Conservation (phyloP, 30 jellyfish, hydroid and myxozoan species). For the Sanderia malayensis region DNA sequence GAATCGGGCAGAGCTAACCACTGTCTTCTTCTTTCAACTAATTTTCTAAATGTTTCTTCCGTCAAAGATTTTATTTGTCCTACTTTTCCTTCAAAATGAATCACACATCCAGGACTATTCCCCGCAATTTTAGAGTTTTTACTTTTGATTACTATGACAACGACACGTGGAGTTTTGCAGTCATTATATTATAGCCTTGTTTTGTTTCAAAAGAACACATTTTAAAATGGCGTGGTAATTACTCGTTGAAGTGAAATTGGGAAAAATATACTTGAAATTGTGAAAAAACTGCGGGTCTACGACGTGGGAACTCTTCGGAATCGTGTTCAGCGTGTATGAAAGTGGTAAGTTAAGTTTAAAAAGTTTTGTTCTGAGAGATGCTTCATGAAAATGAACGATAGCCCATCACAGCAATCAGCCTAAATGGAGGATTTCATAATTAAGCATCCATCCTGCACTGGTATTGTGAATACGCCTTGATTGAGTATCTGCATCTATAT, state of each 20-base stretch:
- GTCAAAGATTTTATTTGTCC: slow-evolving; percentile 20
- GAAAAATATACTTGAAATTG: slow-evolving; percentile 15
- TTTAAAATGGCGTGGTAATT: slow-evolving; percentile 31
- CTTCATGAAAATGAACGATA: too few species aligned
- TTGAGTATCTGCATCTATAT: too few species aligned
- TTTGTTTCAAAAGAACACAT: slow-evolving; percentile 1
- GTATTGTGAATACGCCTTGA: too few species aligned
- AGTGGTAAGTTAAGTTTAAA: slow-evolving; percentile 22
- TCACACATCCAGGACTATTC: slow-evolving; percentile 33
- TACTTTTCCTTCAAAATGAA: slow-evolving; percentile 41
- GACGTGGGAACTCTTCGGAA: slow-evolving; percentile 43
- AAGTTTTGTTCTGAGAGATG: slow-evolving; percentile 34
- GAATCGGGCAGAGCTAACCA: slow-evolving; percentile 21
- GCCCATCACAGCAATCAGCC: too few species aligned
- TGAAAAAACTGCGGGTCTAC: slow-evolving; percentile 34
- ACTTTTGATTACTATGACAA: background rate
- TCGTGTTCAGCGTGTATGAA: slow-evolving; percentile 39
- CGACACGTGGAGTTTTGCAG: background rate
- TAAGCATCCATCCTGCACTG: too few species aligned
- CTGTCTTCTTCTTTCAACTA: slow-evolving; percentile 38
- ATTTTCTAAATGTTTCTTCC: background rate
- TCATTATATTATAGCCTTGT: slow-evolving; percentile 22
- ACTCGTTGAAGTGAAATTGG: background rate
- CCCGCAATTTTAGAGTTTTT: slow-evolving; percentile 7
- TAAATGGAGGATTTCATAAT: too few species aligned